Base-by-base conservation (phyloP, 2,797 vertebrate species). In the Hydrophis major region DNA sequence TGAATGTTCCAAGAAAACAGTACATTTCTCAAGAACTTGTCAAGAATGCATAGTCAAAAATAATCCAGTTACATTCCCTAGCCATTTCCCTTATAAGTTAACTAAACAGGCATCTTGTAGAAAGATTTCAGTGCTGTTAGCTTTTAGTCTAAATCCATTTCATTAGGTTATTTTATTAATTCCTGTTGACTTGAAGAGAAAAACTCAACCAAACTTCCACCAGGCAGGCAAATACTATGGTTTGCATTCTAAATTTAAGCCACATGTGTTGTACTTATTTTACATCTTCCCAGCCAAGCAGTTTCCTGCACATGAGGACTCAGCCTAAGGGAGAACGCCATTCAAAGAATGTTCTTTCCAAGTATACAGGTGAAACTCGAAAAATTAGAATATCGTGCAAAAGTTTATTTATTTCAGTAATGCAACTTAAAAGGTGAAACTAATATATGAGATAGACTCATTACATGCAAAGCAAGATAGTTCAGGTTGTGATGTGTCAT, bases 281-380 rank as follows among this genome's bases (percentile, higher is more conserved):
- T 92, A 96, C 2, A 57, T 90, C 91, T 95, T 86, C 92, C 96
- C 94, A 96, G 97, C 96, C 95, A 97, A 94, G 94, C 96, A 94
- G 94, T 97, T 97, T 97, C 97, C 97, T 97, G 96, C 90, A 89
- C 89, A 92, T 94, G 95, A 94, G 93, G 96, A 95, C 74, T 57
- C 94, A 89, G 96, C 89, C 94, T 86, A 94, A 83, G 55, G 87
- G 89, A 94, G 86, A 95, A 37, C 37, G 37, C 37, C 96, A 96
- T 96, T 96, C 96, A 96, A 95, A 97, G 96, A 97, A 97, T 96
- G 96, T 93, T 88, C 55, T 55, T 55, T 55, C 12, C 96, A 96
- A 96, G 94, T 37, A 37, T 37, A n/a, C n/a, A n/a, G n/a, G n/a
- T n/a, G n/a, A n/a, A n/a, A n/a, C n/a, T n/a, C n/a, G n/a, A n/a